Percentiles rank a stretch among this genome's conserved stretches.
These are phyloP conservation scores for Timema podura DNA, from an alignment of 2,888 invertebrate species.

Conservation along the genomic window DNA sequence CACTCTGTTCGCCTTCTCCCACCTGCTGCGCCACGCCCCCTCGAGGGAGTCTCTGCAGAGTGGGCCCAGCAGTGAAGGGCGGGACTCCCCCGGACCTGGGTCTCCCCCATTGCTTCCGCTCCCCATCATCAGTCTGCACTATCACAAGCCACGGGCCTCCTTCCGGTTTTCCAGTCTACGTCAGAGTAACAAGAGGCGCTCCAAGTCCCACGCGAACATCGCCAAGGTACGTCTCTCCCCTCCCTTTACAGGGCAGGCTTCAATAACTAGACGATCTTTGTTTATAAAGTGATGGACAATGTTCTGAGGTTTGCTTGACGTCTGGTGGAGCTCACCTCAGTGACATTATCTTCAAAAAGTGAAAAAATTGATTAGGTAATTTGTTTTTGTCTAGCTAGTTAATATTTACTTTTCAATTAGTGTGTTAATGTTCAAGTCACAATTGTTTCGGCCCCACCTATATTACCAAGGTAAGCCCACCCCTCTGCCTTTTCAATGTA, in stretches of 20 bases:
- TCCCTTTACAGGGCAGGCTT: slow-evolving; percentile 19
- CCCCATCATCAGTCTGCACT: slow-evolving; percentile 29
- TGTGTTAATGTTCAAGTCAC: not conserved
- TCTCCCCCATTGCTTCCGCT: slow-evolving; percentile 34
- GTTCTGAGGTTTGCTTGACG: no score
- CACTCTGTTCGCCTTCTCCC: slow-evolving; percentile 38
- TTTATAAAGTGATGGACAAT: no score
- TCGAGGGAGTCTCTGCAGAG: slow-evolving; percentile 41
- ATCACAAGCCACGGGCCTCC: slow-evolving; percentile 36
- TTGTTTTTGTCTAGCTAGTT: no score
- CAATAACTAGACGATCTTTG: not conserved
- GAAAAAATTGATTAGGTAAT: no score
- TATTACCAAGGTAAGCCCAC: no score
- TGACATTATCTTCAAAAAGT: no score
- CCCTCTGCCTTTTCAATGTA: no score
- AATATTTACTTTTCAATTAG: not conserved
- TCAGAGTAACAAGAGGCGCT: slow-evolving; percentile 39
- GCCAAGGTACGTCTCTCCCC: slow-evolving; percentile 33
- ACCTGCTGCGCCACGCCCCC: slow-evolving; percentile 39
- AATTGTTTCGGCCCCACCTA: not conserved
- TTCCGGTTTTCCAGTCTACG: slow-evolving; percentile 39
- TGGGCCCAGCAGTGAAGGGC: slow-evolving; percentile 37
- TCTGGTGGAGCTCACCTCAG: no score
- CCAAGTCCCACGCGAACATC: slow-evolving; percentile 41
- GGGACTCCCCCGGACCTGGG: slow-evolving; percentile 32